These are phyloP conservation scores for Zygogramma bicolorata DNA, from an alignment of 2,888 invertebrate species.

Conservation along the genomic window DNA sequence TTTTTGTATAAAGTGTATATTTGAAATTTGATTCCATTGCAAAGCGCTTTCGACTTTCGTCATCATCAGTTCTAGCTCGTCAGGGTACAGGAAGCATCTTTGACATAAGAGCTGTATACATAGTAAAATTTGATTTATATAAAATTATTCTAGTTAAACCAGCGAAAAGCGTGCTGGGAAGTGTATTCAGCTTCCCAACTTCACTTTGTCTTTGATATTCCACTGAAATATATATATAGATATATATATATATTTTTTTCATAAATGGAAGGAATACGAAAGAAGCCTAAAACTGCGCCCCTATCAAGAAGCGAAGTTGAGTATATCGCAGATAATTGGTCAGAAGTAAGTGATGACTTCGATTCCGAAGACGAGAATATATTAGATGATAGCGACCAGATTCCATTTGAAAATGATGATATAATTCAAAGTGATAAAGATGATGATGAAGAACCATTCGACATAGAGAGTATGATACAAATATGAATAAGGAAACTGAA, in stretches of 20 bases:
- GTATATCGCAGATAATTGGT: neutral
- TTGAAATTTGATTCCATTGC: too few species aligned
- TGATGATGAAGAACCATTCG: neutral
- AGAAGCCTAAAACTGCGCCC: neutral
- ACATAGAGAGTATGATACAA: neutral
- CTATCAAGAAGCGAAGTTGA: neutral
- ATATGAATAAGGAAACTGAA: neutral
- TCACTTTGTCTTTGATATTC: neutral
- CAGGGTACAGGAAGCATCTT: too few species aligned
- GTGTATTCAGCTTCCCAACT: too few species aligned
- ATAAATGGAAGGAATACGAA: conserved; percentile 39
- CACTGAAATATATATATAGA: neutral
- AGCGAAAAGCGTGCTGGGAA: too few species aligned
- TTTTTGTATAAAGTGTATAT: too few species aligned
- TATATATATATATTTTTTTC: conserved; percentile 7
- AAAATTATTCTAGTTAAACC: too few species aligned
- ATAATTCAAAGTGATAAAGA: neutral
- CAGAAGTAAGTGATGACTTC: neutral
- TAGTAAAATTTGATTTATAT: too few species aligned
- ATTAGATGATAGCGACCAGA: neutral
- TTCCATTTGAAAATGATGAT: neutral
- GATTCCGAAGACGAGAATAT: neutral
- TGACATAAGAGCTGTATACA: too few species aligned
- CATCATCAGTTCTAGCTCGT: too few species aligned
- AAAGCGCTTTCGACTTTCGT: too few species aligned